A percentile compares a stretch with the other conserved stretches of the same genome.
Evolutionary conservation across 2,797 vertebrate species (phyloP).

Genomic region (Mormyrus hasselquistii): DNA sequence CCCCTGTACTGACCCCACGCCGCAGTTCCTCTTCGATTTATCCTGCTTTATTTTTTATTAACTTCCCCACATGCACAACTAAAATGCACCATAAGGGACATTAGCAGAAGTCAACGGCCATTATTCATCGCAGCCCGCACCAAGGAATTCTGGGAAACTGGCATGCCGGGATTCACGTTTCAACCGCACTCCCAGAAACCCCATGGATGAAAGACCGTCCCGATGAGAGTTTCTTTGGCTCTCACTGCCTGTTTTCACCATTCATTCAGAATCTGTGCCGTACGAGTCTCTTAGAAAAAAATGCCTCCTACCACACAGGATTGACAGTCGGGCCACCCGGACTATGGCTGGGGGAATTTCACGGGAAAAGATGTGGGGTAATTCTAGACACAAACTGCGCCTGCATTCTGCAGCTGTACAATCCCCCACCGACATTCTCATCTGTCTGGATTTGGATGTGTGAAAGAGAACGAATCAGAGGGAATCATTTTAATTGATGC

Average conservation of each 20-base stretch:
- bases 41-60: neutral
- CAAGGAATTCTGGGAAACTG: conserved; percentile 7
- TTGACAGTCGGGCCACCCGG: conserved; percentile 8
- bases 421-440: conserved; percentile 13
- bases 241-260: conserved; percentile 6
- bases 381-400: conserved; percentile 12
- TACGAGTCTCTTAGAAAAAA: neutral
- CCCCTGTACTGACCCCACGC: neutral
- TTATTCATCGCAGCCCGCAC: neutral
- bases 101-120: neutral
- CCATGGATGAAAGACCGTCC: neutral
- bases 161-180: neutral
- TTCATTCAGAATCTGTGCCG: neutral
- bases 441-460: conserved; percentile 16
- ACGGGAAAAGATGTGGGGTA: conserved; percentile 11
- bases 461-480: conserved; percentile 15
- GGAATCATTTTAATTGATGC: conserved; percentile 14
- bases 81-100: neutral
- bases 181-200: neutral
- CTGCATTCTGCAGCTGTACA: conserved; percentile 5
- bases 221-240: neutral
- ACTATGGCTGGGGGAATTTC: neutral
- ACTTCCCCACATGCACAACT: neutral
- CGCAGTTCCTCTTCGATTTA: neutral
- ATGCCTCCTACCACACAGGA: neutral